Evolutionary conservation across 2,113 vertebrate genomes (phyloP).

Genomic region (Passerina amoena): DNA sequence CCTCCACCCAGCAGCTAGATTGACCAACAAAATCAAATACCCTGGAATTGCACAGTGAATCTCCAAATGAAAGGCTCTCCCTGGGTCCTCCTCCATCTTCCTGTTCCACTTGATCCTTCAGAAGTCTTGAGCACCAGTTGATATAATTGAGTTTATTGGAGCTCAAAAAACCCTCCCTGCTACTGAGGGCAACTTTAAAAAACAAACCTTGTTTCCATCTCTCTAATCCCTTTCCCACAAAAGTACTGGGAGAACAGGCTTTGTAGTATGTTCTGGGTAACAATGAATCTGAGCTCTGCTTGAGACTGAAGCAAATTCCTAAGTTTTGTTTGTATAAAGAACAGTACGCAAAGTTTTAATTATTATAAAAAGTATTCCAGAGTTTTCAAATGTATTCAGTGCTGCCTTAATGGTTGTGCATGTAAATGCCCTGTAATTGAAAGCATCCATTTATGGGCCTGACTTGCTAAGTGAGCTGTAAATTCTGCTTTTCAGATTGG

Average conservation of each 20-base stretch:
- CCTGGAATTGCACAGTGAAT: neutral
- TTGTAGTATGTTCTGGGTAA: neutral
- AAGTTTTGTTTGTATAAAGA: constrained; percentile 19
- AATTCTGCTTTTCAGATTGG: constrained; percentile 70
- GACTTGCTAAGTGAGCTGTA: constrained; percentile 66
- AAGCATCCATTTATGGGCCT: constrained; percentile 53
- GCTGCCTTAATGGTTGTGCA: constrained; percentile 31
- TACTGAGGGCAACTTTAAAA: neutral
- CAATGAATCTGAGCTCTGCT: neutral
- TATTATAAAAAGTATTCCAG: constrained; percentile 27
- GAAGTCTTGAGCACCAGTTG: constrained; percentile 4
- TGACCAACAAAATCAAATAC: neutral
- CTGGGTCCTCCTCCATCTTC: neutral
- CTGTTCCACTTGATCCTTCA: constrained; percentile 10
- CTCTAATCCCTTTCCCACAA: constrained; percentile 9
- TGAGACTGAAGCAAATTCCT: neutral
- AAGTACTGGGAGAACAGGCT: constrained; percentile 21
- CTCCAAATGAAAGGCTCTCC: neutral
- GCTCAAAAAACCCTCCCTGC: neutral
- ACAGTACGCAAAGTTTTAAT: constrained; percentile 1
- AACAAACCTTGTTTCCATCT: constrained; percentile 6
- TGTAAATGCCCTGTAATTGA: constrained; percentile 55
- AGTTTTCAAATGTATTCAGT: constrained; percentile 16
- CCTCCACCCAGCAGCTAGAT: neutral
- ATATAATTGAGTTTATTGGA: constrained; percentile 50